Evolutionary conservation across 2,113 vertebrate genomes (phyloP), one percentile per base, ranked within the genome.

Genomic region (Melanerpes aurifrons): DNA sequence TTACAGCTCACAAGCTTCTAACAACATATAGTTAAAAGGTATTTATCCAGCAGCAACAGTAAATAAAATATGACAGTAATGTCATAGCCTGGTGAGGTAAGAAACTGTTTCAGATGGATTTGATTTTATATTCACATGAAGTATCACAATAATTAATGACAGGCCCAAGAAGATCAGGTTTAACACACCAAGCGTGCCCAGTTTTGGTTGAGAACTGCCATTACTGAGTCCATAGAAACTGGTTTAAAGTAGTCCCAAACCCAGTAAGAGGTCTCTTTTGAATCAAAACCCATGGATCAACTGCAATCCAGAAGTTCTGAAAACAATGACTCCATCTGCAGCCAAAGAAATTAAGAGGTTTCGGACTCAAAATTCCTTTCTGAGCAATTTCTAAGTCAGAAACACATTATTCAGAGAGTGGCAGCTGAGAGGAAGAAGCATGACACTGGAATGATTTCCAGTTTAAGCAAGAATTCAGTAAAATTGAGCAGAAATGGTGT

Each of bases 271-370:
- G 77, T 83, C 45, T 45, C 66, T 94, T 68, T 48, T 72, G 73
- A 92, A 35, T 69, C 73, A 71, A 90, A 90, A 74, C 19, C 16
- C 63, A 88, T 50, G 66, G 31, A 83, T 57, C 48, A 74, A 32
- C 70, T 82, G 31, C 86, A 93, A 68, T 16, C 35, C 95, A 90
- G 70, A 90, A 84, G 89, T n/a, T 25, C 74, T 56, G 28, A 48
- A 76, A 84, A 95, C 96, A 96, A 96, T 95, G 11, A 75, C 86
- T 93, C 63, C 62, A 31, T 84, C 45, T 56, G 59, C 83, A 93
- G 96, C 96, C 96, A 96, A 95, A 72, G 70, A 69, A 86, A 89
- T 89, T 66, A 56, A 88, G 54, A 90, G 37, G 43, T 32, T 95
- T 88, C 47, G 57, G 80, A 95, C 68, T 81, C 64, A 66, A 71